Conservation (phyloP, 2,888 invertebrate species). For the Scaptomyza caliginosa region DNA sequence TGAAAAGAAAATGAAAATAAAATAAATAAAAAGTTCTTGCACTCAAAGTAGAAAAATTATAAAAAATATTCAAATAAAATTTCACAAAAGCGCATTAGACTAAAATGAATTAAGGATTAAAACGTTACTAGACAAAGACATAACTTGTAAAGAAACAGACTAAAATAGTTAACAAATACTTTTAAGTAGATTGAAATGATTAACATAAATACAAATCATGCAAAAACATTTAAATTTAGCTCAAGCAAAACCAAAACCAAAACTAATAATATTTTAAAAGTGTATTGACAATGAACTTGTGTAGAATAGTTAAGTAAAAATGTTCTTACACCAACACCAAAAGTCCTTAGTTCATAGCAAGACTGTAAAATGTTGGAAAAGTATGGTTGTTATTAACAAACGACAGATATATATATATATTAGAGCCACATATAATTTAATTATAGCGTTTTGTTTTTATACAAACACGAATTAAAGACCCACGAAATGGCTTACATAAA, state of each 20-base stretch:
- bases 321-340: slow-evolving; percentile 84
- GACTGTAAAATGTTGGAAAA: slow-evolving; percentile 85
- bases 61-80: slow-evolving; percentile 9
- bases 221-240: slow-evolving; percentile 4
- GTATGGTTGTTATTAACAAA: slow-evolving; percentile 46
- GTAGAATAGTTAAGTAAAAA: slow-evolving; percentile 31
- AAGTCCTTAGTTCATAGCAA: slow-evolving; percentile 86
- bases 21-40: slow-evolving; percentile 43
- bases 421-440: slow-evolving; percentile 27
- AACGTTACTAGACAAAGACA: background rate
- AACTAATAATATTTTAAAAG: slow-evolving; percentile 1
- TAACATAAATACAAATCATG: slow-evolving; percentile 12
- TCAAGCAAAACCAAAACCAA: background rate
- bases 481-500: slow-evolving; percentile 10
- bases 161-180: background rate
- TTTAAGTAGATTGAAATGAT: background rate
- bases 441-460: background rate
- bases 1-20: slow-evolving; percentile 56
- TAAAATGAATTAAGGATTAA: background rate
- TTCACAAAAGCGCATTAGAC: background rate
- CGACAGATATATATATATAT: slow-evolving; percentile 37
- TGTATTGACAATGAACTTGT: background rate
- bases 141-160: background rate
- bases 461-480: background rate
- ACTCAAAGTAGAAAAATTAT: slow-evolving; percentile 9